Base-by-base conservation (phyloP, 2,797 vertebrate species). In the Chromobotia macracanthus region DNA sequence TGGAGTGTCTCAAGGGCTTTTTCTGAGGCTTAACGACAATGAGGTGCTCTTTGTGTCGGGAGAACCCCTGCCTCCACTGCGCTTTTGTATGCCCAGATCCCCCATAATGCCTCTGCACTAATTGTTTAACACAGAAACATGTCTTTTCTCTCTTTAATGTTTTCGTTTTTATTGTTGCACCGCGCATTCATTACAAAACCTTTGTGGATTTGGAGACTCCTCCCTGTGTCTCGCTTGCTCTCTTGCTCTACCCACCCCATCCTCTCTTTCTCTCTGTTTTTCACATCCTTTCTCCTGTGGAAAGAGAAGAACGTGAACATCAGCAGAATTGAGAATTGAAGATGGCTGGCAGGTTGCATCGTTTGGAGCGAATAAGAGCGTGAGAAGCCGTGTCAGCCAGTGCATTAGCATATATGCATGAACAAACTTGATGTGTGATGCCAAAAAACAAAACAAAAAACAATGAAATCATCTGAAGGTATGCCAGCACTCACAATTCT, bases 111-210 rank as follows among this genome's bases (percentile, higher is more conserved):
- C 84, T 91, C 91, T 88, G 89, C 91, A 86, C 92, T 93, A 93
- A 94, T 93, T 92, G 91, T 92, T 93, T 90, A 93, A 93, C 92
- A 92, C 92, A 92, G 91, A 93, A 92, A 92, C 92, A 90, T 87
- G 82, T 90, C 90, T 92, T 91, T 92, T 93, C 91, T 91, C 92
- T 86, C 87, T 92, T 90, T 90, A 92, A 91, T 90, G 89, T 90
- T 92, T 93, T 92, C 91, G 91, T 93, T 91, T 90, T 90, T 90
- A 92, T 93, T 92, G 92, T 93, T 84, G 80, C 77, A 13, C 55
- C 23, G 84, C 89, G 91, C 91, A 91, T 93, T 92, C 90, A 92
- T 91, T 87, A 92, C 92, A 90, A 38, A 93, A 93, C 89, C 90
- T 92, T 93, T 92, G 91, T 92, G 90, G 88, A 89, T 92, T 91